Conservation (phyloP, 2,113 vertebrate species). For the Crotalus viridis region DNA sequence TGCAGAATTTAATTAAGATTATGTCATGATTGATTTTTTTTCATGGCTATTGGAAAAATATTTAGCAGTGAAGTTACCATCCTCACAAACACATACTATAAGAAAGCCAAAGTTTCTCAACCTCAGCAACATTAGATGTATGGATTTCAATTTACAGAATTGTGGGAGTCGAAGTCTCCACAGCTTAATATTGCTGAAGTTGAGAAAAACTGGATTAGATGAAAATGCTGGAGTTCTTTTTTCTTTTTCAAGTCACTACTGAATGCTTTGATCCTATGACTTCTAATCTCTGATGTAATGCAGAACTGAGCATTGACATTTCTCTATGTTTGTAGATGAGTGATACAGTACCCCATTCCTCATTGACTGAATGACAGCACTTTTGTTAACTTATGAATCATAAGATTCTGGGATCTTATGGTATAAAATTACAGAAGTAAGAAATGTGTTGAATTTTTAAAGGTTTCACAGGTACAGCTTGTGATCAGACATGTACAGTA, state of each 20-base stretch:
- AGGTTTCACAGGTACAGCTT: neutral
- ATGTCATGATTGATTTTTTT: neutral
- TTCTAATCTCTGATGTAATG: neutral
- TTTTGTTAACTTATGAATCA: constrained; percentile 43
- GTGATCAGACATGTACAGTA: neutral
- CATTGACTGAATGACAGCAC: constrained; percentile 20
- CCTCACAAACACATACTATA: neutral
- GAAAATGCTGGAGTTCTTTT: neutral
- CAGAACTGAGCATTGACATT: neutral
- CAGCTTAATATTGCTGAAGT: neutral
- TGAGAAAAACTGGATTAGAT: neutral
- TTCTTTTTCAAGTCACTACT: neutral
- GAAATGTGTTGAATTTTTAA: neutral
- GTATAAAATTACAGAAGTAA: constrained; percentile 3
- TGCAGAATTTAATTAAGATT: neutral
- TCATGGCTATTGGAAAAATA: neutral
- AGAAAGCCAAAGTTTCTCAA: neutral
- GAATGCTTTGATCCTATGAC: neutral
- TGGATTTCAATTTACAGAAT: neutral
- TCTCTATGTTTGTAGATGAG: neutral
- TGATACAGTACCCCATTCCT: neutral
- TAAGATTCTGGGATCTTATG: constrained; percentile 8
- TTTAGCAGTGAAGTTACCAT: neutral
- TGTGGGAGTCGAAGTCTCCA: neutral
- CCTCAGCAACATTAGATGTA: neutral